Percentiles rank a stretch among this genome's conserved stretches.
phyloP scores from a whole-genome alignment of 2,797 vertebrate genomes.

The Decapterus maruadsi region DNA sequence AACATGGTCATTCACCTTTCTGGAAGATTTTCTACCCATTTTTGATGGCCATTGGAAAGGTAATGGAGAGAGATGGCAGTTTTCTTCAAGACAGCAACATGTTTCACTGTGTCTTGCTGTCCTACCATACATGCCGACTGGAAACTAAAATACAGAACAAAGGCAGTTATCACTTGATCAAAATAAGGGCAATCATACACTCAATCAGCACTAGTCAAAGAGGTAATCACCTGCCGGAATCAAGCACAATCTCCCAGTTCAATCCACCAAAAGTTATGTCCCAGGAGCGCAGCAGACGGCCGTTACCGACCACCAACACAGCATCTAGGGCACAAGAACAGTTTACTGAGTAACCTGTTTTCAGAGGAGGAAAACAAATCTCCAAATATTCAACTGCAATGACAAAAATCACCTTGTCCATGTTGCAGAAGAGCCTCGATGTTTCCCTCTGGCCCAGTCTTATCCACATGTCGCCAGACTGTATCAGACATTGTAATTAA shows the following conservation, averaged over 20 bases:
- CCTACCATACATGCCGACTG: constrained; percentile 90
- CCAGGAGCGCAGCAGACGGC: constrained; percentile 95
- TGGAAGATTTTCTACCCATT: constrained; percentile 94
- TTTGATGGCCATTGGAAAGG: constrained; percentile 95
- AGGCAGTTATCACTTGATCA: constrained; percentile 16
- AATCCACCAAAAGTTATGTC: constrained; percentile 94
- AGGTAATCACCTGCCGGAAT: constrained; percentile 90
- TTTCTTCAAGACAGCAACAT: constrained; percentile 92
- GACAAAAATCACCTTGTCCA: constrained; percentile 88
- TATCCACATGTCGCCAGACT: constrained; percentile 98
- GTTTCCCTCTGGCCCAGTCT: constrained; percentile 89
- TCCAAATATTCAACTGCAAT: background rate
- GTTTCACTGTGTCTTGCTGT: constrained; percentile 88
- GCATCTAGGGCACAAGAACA: constrained; percentile 85
- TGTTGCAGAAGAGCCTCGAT: constrained; percentile 91
- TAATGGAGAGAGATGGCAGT: constrained; percentile 90
- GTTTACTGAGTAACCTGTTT: background rate
- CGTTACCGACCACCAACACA: constrained; percentile 90
- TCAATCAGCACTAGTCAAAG: constrained; percentile 71
- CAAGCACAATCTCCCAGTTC: constrained; percentile 95
- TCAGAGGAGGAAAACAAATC: background rate
- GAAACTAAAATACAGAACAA: constrained; percentile 84
- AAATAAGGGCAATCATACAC: background rate
- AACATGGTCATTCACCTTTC: constrained; percentile 86
- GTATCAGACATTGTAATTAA: constrained; percentile 32